Evolutionary conservation across 1,140 invertebrate genomes (phyloP), one percentile per base, ranked within the genome.

Genomic region (Heliothis virescens): DNA sequence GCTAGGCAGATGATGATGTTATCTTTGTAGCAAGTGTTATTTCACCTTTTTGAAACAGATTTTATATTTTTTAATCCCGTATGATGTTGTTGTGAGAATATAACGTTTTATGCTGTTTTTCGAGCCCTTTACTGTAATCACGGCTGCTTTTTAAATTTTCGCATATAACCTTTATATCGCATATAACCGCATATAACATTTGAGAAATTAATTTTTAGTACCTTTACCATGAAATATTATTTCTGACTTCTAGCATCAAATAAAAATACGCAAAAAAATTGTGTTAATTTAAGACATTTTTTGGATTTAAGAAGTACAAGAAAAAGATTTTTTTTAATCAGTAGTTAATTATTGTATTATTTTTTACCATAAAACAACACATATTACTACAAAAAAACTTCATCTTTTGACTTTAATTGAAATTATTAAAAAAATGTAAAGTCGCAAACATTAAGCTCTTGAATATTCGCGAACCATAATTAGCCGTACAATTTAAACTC

Each of bases 21-120:
- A 34, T 0, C 34, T 41, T 5, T 41, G 34, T 41, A 41, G 34
- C 34, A 41, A 41, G 34, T 41, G 9, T 41, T 41, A 41, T 41
- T 41, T 41, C 34, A 41, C 34, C 34, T 41, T 41, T 41, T 41
- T 41, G 5, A 4, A 41, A 41, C 34, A 41, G 34, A 41, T 41
- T 21, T 7, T 41, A 65, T 48, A 3, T 65, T 65, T 65, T 65
- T 65, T 47, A 48, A 65, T 34, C 62, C 29, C 60, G n/a, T 62
- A 62, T 18, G 34, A 65, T 18, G 34, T 11, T 65, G 41, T 18
- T 47, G 62, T 9, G 62, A 65, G 41, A 65, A 48, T 65, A 47
- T 65, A 65, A 65, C 62, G 62, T 34, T 63, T 63, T 41, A 29
- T n/a, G 34, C 60, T 29, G n/a, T 26, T 65, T 65, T 65, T 26